A percentile compares a stretch with the other conserved stretches of the same genome.
Conservation (phyloP, 2,113 vertebrate species). For the Piprites chloris region DNA sequence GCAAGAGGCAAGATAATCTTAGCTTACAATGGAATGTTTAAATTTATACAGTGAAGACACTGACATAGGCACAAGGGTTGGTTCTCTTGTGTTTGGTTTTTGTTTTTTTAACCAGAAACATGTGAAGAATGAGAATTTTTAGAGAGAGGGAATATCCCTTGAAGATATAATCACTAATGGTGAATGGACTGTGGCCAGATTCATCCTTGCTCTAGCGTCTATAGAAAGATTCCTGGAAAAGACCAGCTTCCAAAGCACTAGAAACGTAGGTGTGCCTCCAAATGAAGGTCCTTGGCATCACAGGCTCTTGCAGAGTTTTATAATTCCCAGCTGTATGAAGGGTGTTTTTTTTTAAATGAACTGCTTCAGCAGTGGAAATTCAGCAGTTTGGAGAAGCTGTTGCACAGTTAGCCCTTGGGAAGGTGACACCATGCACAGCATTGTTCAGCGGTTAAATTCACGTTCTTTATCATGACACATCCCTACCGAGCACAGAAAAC, state of each 20-base stretch:
- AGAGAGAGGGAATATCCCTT: slow-evolving; percentile 2
- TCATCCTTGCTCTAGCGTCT: not conserved
- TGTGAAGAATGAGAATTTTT: slow-evolving; percentile 31
- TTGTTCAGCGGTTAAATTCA: not conserved
- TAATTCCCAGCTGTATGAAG: slow-evolving; percentile 24
- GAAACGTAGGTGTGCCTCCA: not conserved
- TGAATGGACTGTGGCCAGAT: slow-evolving; percentile 24
- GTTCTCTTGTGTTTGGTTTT: not conserved
- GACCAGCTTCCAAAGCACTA: not conserved
- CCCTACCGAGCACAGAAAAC: not conserved
- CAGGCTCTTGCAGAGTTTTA: not conserved
- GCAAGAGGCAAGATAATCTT: slow-evolving; percentile 67
- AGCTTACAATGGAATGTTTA: slow-evolving; percentile 67
- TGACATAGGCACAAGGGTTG: slow-evolving; percentile 41
- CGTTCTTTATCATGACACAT: not conserved
- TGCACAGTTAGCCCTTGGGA: slow-evolving; percentile 30
- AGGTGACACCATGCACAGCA: not conserved
- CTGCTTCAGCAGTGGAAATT: not conserved
- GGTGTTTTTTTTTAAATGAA: not conserved
- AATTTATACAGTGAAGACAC: slow-evolving; percentile 54
- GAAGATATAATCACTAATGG: slow-evolving; percentile 14
- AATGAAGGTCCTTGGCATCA: slow-evolving; percentile 3
- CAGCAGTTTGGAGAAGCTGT: not conserved
- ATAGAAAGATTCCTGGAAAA: slow-evolving; percentile 20
- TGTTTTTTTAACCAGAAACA: slow-evolving; percentile 19